Conservation (phyloP, 2,797 vertebrate genomes). For the Pseudochirops cupreus region DNA sequence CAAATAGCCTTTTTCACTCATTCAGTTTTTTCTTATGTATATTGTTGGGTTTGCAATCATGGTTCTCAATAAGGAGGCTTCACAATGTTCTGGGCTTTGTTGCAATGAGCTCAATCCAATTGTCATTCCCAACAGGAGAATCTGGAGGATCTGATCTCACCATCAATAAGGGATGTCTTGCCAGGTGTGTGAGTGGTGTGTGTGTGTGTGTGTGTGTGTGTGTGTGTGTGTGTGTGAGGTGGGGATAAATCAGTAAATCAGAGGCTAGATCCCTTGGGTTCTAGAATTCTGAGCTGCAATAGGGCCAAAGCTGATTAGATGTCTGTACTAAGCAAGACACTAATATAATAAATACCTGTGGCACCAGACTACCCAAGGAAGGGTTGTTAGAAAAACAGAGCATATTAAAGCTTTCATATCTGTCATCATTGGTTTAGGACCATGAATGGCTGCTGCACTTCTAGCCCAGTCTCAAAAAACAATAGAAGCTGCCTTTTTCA, state of each 20-base stretch:
- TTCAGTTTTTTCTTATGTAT: neutral
- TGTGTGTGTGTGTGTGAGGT: no score
- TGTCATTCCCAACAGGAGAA: neutral
- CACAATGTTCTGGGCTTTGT: neutral
- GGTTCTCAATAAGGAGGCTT: neutral
- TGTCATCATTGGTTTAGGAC: neutral
- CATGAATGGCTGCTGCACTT: neutral
- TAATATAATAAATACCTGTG: neutral
- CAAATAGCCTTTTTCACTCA: neutral
- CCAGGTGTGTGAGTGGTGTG: neutral
- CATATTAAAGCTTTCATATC: neutral
- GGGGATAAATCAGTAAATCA: neutral
- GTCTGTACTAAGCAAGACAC: neutral
- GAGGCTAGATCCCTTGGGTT: neutral
- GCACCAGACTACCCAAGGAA: neutral
- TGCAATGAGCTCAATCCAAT: neutral
- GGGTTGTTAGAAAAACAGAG: neutral
- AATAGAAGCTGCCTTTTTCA: neutral
- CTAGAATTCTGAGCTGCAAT: neutral
- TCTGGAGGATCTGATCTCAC: neutral
- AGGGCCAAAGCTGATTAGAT: neutral
- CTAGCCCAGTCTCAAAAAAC: neutral
- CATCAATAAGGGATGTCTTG: neutral
- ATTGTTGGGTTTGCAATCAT: neutral
- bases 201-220: neutral